phyloP scores from a whole-genome alignment of 2,888 invertebrate genomes.

The Ormyrus labotus region DNA sequence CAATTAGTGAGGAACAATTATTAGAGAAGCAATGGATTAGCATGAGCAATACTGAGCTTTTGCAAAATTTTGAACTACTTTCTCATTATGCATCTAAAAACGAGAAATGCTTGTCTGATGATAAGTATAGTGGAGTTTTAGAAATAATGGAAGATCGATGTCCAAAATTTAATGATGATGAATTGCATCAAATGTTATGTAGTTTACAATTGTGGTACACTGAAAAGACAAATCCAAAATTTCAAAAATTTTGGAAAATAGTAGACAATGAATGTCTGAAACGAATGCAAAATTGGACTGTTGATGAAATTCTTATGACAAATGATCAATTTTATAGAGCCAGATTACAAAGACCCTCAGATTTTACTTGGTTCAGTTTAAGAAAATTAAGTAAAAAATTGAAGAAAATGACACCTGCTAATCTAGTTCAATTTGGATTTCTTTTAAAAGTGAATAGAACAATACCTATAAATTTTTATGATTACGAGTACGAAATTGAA shows the following conservation, averaged over 20 bases:
- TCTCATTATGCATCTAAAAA: slow-evolving; percentile 36
- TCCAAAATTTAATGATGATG: slow-evolving; percentile 35
- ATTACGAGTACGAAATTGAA: slow-evolving; percentile 51
- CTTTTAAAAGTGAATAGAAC: slow-evolving; percentile 36
- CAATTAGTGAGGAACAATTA: background rate
- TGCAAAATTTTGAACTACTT: slow-evolving; percentile 52
- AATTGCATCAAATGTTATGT: slow-evolving; percentile 34
- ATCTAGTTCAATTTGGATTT: slow-evolving; percentile 46
- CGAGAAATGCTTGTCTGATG: background rate
- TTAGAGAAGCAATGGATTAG: slow-evolving; percentile 40
- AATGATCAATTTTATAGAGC: slow-evolving; percentile 44
- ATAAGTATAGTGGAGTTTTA: slow-evolving; percentile 34
- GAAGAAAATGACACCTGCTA: slow-evolving; percentile 24
- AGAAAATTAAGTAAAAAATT: slow-evolving; percentile 44
- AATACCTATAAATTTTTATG: slow-evolving; percentile 31
- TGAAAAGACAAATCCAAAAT: background rate
- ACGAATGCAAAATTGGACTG: slow-evolving; percentile 20
- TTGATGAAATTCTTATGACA: slow-evolving; percentile 42
- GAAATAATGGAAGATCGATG: slow-evolving; percentile 21
- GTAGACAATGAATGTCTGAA: slow-evolving; percentile 43
- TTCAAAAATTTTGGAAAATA: slow-evolving; percentile 16
- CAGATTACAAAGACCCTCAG: slow-evolving; percentile 20
- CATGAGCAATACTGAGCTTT: slow-evolving; percentile 47
- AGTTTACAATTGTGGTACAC: slow-evolving; percentile 45
- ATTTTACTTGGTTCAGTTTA: slow-evolving; percentile 41